These are phyloP conservation scores for Drosophila obscura DNA, from an alignment of 1,140 invertebrate genomes.

Conservation along the genomic window DNA sequence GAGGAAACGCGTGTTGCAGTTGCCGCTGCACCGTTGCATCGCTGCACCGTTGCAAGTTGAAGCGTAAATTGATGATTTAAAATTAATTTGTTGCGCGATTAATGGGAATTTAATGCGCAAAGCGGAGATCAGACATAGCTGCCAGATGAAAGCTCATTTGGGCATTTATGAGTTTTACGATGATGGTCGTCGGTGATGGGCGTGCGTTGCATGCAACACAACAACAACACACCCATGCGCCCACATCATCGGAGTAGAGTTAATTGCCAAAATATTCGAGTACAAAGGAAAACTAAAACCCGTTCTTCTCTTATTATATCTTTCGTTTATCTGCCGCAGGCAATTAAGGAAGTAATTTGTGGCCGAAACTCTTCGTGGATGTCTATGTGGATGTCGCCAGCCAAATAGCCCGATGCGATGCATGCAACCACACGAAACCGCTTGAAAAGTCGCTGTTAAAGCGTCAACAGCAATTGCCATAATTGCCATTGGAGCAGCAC, in stretches of 20 bases:
- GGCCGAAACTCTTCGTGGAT: conserved; percentile 42
- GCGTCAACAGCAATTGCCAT: conserved; percentile 81
- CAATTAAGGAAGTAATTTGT: conserved; percentile 81
- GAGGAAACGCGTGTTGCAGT: conserved; percentile 60
- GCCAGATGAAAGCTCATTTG: conserved; percentile 56
- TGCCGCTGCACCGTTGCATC: conserved; percentile 25
- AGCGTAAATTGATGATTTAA: conserved; percentile 66
- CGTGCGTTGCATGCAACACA: conserved; percentile 1
- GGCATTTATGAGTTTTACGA: conserved; percentile 44
- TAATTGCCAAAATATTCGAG: conserved; percentile 43
- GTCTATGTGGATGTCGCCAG: conserved; percentile 30
- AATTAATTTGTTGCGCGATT: conserved; percentile 72
- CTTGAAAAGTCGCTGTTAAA: conserved; percentile 72
- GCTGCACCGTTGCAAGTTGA: conserved; percentile 13
- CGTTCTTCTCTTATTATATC: conserved; percentile 35
- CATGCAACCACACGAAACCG: conserved; percentile 71
- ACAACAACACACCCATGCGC: conserved; percentile 41
- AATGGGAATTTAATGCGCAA: conserved; percentile 73
- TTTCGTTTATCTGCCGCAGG: conserved; percentile 65
- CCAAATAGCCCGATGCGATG: conserved; percentile 54
- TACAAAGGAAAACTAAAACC: conserved; percentile 23
- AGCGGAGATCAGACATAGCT: conserved; percentile 47
- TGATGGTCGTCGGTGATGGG: conserved; percentile 2
- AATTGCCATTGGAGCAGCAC: conserved; percentile 74
- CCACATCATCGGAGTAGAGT: background rate